Percentiles rank a stretch among this genome's conserved stretches.
Evolutionary conservation across 2,113 vertebrate genomes (phyloP).

Genomic region (Enhydra lutris): DNA sequence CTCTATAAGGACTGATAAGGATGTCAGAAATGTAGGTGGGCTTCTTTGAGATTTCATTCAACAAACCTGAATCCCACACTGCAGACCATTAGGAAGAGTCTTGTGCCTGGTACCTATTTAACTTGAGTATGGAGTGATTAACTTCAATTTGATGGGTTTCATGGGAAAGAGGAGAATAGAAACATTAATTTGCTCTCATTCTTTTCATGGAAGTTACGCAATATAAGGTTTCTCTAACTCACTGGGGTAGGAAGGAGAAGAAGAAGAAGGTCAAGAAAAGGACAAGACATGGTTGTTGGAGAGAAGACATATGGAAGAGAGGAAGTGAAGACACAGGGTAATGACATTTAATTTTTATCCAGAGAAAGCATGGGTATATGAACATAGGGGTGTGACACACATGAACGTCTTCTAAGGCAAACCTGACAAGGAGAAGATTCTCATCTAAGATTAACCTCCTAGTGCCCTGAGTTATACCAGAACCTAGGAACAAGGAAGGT

Average conservation of each 20-base stretch:
- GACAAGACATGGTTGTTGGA: not conserved
- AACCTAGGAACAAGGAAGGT: not conserved
- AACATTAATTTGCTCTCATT: not conserved
- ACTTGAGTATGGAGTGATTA: not conserved
- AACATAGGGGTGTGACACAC: not conserved
- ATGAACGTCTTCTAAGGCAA: not conserved
- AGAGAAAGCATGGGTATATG: not conserved
- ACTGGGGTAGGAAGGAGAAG: not conserved
- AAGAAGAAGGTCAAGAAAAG: not conserved
- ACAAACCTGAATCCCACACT: not conserved
- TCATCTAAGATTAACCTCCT: not conserved
- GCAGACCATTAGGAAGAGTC: not conserved
- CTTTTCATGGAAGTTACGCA: not conserved
- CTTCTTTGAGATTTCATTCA: not conserved
- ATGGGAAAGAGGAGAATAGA: not conserved
- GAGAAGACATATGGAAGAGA: not conserved
- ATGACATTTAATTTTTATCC: not conserved
- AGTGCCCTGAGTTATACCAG: constrained; percentile 34
- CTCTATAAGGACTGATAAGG: not conserved
- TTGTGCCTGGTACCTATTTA: not conserved
- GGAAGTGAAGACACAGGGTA: not conserved
- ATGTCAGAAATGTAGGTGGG: not conserved
- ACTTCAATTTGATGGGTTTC: not conserved
- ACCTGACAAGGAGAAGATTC: not conserved
- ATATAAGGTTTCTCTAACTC: not conserved